phyloP scores from a whole-genome alignment of 2,888 invertebrate species.

The Coecobrya sp. region DNA sequence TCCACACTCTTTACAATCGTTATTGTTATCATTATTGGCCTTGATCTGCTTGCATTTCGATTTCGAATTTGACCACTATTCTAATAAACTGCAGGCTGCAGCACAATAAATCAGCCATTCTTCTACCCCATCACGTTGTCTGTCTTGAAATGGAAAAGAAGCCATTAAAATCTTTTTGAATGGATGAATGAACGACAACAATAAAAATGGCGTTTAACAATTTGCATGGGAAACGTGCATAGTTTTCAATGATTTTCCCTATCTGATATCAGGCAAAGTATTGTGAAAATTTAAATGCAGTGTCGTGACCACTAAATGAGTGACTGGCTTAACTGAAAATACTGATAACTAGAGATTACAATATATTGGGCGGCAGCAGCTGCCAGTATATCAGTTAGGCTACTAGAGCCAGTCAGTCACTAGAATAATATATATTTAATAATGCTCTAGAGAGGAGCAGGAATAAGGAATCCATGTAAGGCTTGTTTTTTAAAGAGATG shows the following conservation, averaged over 20 bases:
- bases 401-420: conserved; percentile 46
- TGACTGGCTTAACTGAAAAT: conserved; percentile 25
- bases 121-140: neutral
- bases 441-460: neutral
- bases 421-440: conserved; percentile 27
- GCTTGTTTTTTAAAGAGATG: neutral
- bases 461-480: conserved; percentile 22
- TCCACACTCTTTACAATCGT: no score
- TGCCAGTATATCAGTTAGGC: neutral
- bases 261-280: conserved; percentile 3
- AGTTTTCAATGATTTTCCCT: conserved; percentile 22
- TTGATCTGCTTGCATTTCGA: conserved; percentile 3
- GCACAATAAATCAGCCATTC: conserved; percentile 2
- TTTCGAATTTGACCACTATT: conserved; percentile 41
- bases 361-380: conserved; percentile 23
- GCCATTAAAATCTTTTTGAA: conserved; percentile 42
- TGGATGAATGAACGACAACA: conserved; percentile 37
- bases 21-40: no score
- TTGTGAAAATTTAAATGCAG: conserved; percentile 14
- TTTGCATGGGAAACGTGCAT: conserved; percentile 74
- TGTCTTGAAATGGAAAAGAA: conserved; percentile 49
- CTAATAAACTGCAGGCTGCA: neutral
- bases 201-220: conserved; percentile 41
- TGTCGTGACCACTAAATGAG: conserved; percentile 32
- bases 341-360: conserved; percentile 37